Evolutionary conservation across 2,113 vertebrate genomes (phyloP).

Genomic region (Sarotherodon lohbergeri): DNA sequence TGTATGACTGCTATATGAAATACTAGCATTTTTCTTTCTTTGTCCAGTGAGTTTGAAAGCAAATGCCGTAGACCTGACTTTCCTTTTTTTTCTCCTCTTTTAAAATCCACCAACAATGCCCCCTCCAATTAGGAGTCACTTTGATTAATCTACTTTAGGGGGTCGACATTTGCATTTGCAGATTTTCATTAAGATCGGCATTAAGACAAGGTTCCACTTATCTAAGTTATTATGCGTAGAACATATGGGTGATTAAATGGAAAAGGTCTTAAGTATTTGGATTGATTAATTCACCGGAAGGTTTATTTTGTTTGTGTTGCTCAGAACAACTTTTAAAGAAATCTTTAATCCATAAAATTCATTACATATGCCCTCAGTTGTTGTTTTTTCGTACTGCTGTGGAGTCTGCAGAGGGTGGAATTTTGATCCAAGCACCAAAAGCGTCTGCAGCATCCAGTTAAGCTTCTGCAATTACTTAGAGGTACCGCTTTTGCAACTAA

Average conservation of each 20-base stretch:
- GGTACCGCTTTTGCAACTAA: background rate
- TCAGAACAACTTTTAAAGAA: background rate
- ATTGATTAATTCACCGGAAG: background rate
- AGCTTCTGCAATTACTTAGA: constrained; percentile 16
- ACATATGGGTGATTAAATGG: constrained; percentile 40
- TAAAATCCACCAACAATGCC: constrained; percentile 5
- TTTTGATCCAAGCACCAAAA: constrained; percentile 28
- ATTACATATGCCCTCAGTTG: background rate
- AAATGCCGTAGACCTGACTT: background rate
- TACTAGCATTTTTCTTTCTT: constrained; percentile 8
- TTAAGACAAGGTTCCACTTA: constrained; percentile 45
- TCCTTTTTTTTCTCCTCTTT: background rate
- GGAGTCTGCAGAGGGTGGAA: background rate
- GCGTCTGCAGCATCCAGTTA: constrained; percentile 27
- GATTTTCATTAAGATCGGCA: constrained; percentile 76
- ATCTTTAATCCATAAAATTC: constrained; percentile 11
- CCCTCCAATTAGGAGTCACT: constrained; percentile 23
- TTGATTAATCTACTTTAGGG: constrained; percentile 68
- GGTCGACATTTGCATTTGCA: constrained; percentile 58
- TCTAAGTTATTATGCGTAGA: constrained; percentile 55
- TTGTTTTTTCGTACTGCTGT: background rate
- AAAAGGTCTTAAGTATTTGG: background rate
- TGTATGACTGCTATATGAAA: constrained; percentile 32
- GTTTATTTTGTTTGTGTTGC: constrained; percentile 9
- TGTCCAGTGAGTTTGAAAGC: background rate